These are phyloP conservation scores for Oscheius sp. DNA, from an alignment of 2,888 invertebrate genomes.

Conservation along the genomic window DNA sequence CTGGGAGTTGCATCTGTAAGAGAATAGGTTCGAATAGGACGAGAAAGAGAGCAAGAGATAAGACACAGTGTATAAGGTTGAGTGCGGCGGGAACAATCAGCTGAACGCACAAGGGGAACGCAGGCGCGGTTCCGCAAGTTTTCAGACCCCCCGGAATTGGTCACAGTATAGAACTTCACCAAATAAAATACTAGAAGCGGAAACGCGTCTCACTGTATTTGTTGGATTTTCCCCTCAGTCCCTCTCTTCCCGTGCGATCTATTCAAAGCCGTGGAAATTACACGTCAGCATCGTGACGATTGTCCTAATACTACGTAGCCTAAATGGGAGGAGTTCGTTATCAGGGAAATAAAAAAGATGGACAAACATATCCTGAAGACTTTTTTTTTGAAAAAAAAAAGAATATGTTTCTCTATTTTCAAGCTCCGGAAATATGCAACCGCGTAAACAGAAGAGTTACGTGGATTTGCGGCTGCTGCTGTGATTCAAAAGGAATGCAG, in stretches of 20 bases:
- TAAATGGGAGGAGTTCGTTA: slow-evolving; percentile 16
- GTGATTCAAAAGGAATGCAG: not conserved
- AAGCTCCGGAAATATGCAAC: not conserved
- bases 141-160: not conserved
- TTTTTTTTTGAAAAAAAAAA: not conserved
- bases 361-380: not conserved
- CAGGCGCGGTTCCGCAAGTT: too few species aligned
- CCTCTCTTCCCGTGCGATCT: slow-evolving; percentile 3
- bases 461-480: slow-evolving; percentile 3
- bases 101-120: not conserved
- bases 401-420: not conserved
- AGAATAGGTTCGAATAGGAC: not conserved
- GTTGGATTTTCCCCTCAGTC: not conserved
- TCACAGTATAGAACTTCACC: not conserved
- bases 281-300: slow-evolving; percentile 31
- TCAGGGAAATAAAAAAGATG: not conserved
- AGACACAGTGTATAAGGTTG: slow-evolving; percentile 3
- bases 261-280: slow-evolving; percentile 21
- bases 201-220: not conserved
- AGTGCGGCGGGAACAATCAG: not conserved
- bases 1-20: slow-evolving; percentile 38
- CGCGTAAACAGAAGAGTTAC: not conserved
- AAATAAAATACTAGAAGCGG: not conserved
- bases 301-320: slow-evolving; percentile 27
- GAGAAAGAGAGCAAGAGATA: slow-evolving; percentile 5